Conservation (phyloP, 2,113 vertebrate species). For the Oreocharis arfaki region DNA sequence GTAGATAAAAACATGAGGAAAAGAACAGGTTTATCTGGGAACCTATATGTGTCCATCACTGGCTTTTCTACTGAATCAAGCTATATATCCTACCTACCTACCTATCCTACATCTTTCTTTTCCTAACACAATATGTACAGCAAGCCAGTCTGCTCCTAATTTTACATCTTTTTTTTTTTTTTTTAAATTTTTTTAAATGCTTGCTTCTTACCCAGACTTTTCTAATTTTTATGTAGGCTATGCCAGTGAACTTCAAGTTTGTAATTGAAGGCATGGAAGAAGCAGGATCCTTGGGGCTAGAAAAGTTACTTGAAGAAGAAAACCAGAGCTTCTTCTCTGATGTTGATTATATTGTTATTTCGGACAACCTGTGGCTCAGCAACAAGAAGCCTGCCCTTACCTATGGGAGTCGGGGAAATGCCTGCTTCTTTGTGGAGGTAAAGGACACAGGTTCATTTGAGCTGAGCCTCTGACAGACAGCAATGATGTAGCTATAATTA, state of each 20-base stretch:
- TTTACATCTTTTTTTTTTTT: background rate
- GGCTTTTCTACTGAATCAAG: background rate
- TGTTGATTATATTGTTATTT: conserved; percentile 75
- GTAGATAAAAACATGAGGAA: background rate
- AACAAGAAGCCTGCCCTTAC: conserved; percentile 70
- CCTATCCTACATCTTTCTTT: background rate
- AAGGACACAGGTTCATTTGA: background rate
- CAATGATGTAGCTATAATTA: background rate
- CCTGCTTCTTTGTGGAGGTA: conserved; percentile 78
- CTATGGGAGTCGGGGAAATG: conserved; percentile 71
- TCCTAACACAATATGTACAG: background rate
- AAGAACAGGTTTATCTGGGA: background rate
- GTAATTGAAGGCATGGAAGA: conserved; percentile 82
- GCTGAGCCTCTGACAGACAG: background rate
- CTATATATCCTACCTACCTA: rapidly evolving
- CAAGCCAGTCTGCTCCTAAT: background rate
- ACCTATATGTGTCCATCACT: rapidly evolving
- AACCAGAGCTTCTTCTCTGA: conserved; percentile 68
- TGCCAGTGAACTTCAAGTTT: conserved; percentile 78
- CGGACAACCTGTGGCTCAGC: conserved; percentile 76
- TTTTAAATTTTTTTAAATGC: background rate
- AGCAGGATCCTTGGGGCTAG: conserved; percentile 72
- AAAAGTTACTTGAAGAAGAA: conserved; percentile 59
- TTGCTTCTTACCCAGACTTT: background rate
- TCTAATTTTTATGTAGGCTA: conserved; percentile 43